A percentile compares a stretch with the other conserved stretches of the same genome.
Conservation (phyloP, 2,797 vertebrate genomes). For the Crenichthys baileyi region DNA sequence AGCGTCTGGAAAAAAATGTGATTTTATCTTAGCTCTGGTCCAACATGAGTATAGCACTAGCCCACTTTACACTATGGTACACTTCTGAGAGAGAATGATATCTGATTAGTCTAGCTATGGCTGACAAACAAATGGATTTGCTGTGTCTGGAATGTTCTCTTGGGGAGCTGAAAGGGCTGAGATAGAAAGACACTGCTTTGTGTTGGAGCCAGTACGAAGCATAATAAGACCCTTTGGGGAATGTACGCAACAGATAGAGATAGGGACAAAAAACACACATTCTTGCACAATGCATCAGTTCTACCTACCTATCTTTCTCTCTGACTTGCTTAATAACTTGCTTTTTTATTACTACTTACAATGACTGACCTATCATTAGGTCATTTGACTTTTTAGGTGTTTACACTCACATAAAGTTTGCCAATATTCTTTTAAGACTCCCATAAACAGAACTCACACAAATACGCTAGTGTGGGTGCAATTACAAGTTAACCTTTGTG, state of each 20-base stretch:
- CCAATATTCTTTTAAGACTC: slow-evolving; percentile 37
- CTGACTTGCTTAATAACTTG: slow-evolving; percentile 47
- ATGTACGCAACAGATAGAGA: slow-evolving; percentile 72
- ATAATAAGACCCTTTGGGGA: slow-evolving; percentile 83
- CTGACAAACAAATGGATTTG: slow-evolving; percentile 82
- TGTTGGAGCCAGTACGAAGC: slow-evolving; percentile 61
- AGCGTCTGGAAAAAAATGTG: slow-evolving; percentile 30
- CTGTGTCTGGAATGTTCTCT: slow-evolving; percentile 74
- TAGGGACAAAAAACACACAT: slow-evolving; percentile 72
- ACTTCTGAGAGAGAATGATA: slow-evolving; percentile 72
- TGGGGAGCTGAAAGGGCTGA: slow-evolving; percentile 65
- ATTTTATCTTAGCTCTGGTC: slow-evolving; percentile 51
- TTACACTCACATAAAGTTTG: slow-evolving; percentile 36
- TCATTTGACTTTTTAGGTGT: slow-evolving; percentile 39
- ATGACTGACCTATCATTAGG: slow-evolving; percentile 39
- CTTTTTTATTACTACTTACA: slow-evolving; percentile 47
- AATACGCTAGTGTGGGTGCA: slow-evolving; percentile 11
- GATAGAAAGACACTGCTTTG: slow-evolving; percentile 71
- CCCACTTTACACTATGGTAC: slow-evolving; percentile 46
- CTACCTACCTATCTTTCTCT: slow-evolving; percentile 17
- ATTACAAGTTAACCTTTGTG: background rate
- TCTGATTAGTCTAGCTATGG: slow-evolving; percentile 73
- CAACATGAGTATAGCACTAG: slow-evolving; percentile 36
- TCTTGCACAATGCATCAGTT: slow-evolving; percentile 70
- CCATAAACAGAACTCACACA: slow-evolving; percentile 17